Evolutionary conservation across 2,113 vertebrate genomes (phyloP), one percentile per base, ranked within the genome.

Genomic region (Crotalus tigris): DNA sequence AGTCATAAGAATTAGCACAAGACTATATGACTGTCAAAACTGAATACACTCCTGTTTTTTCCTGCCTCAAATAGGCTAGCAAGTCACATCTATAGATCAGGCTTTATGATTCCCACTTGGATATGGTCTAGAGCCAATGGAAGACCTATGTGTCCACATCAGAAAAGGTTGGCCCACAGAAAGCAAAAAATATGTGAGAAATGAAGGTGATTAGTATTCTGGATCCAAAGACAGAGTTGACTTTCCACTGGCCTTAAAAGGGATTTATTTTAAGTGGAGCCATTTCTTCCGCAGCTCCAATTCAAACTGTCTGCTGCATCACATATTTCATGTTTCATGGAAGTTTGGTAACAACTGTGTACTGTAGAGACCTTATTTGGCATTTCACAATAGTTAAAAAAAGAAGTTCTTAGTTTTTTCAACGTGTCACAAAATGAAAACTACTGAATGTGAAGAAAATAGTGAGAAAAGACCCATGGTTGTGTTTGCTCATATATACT

Each of bases 1-100:
- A 94, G 93, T 55, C 93, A 69, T 94, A 95, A 94, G 96, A 97
- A 94, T 93, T 94, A 95, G 95, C 93, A 95, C 51, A 92, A 21
- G 92, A 55, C 57, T 97, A 95, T 96, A 7, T 1, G 61, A 49
- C 55, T n/a, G 86, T 88, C 95, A 94, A 75, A 96, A 94, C 46
- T 95, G 94, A 97, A 96, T 95, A 95, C 90, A 94, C 3, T 92
- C 91, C 95, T 95, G 87, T 96, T 95, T 95, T 29, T 92, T 86
- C 19, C 88, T 69, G 44, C 64, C n/a, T 69, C 51, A 59, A 90
- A 17, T 93, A 93, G 93, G 59, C 92, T 93, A 61, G 11, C 26
- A 81, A 21, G 6, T 24, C 94, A 46, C 91, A 1, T 58, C 51
- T 55, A 61, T 5, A n/a, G 51, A 46, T 59, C 94, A 93, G 46